Percentiles rank a stretch among this genome's conserved stretches.
Conservation (phyloP, 2,888 invertebrate species). For the Aspidiotus rigidus region DNA sequence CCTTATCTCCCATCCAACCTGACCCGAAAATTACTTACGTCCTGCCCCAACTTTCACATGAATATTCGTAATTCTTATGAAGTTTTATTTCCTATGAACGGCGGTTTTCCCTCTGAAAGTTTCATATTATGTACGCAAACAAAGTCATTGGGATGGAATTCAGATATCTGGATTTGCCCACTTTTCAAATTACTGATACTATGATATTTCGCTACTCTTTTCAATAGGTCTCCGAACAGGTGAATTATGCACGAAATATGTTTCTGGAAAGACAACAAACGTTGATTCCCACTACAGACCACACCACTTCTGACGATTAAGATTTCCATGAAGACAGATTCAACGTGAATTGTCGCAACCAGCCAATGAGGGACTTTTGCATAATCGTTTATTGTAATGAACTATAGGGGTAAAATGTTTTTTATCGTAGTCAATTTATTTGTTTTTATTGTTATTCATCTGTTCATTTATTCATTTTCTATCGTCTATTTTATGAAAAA, state of each 20-base stretch:
- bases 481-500: not conserved
- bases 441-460: conserved; percentile 24
- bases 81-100: too few species aligned
- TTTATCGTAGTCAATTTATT: conserved; percentile 14
- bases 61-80: too few species aligned
- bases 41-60: too few species aligned
- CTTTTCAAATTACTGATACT: too few species aligned
- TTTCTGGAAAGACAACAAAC: conserved; percentile 73
- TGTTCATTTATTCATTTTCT: conserved; percentile 5
- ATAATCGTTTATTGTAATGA: too few species aligned
- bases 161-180: too few species aligned
- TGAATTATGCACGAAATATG: conserved; percentile 79
- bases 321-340: too few species aligned
- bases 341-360: too few species aligned
- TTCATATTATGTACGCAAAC: not conserved
- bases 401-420: not conserved
- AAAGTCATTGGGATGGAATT: not conserved
- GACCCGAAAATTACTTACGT: too few species aligned
- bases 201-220: not conserved
- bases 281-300: conserved; percentile 34
- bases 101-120: too few species aligned
- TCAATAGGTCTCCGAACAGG: conserved; percentile 60
- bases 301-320: not conserved
- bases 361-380: too few species aligned
- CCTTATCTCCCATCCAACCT: too few species aligned